Conservation (phyloP, 1,140 invertebrate genomes). For the Ips nitidus region DNA sequence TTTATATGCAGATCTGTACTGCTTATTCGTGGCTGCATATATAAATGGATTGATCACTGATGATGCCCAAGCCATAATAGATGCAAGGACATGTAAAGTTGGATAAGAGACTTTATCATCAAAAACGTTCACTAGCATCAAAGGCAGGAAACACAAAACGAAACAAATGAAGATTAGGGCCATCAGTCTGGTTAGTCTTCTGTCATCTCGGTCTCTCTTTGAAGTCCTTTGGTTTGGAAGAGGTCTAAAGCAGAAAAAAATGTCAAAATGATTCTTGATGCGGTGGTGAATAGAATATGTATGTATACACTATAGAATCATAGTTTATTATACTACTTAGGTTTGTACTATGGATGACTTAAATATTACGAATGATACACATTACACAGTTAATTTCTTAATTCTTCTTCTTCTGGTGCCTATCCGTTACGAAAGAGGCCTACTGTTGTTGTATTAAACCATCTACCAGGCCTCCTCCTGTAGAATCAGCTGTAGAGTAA, state of each 20-base stretch:
- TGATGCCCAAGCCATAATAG: slow-evolving; percentile 82
- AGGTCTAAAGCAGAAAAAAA: slow-evolving; percentile 48
- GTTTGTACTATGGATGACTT: no score
- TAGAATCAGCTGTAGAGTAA: no score
- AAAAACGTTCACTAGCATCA: slow-evolving; percentile 83
- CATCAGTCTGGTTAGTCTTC: slow-evolving; percentile 80
- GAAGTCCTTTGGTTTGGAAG: slow-evolving; percentile 53
- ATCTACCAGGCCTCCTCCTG: no score
- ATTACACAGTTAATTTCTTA: no score
- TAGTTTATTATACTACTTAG: no score
- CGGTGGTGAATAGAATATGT: no score
- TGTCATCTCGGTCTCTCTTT: slow-evolving; percentile 67
- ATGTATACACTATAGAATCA: no score
- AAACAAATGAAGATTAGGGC: slow-evolving; percentile 84
- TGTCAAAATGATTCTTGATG: background rate
- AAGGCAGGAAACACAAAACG: slow-evolving; percentile 78
- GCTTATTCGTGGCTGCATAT: slow-evolving; percentile 81
- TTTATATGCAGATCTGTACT: slow-evolving; percentile 75
- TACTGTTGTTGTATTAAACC: no score
- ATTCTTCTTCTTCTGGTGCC: no score
- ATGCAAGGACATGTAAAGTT: slow-evolving; percentile 75
- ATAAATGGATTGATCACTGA: slow-evolving; percentile 85
- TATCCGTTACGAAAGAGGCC: no score
- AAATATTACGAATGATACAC: no score
- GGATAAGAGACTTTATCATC: slow-evolving; percentile 71